Base-by-base conservation (phyloP, 2,113 vertebrate genomes). In the Tetrax tetrax region DNA sequence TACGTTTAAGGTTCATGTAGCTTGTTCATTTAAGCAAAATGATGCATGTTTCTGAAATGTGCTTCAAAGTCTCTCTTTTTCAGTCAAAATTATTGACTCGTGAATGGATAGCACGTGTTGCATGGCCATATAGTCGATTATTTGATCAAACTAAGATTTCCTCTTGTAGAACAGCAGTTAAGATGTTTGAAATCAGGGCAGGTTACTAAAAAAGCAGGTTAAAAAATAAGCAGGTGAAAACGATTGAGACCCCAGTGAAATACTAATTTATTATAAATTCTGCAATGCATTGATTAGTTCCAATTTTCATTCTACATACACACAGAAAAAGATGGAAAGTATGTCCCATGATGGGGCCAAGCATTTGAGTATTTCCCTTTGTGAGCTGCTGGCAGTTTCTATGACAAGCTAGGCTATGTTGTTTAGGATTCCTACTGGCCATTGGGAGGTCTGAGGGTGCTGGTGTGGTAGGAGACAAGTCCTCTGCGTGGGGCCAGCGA, bases 261-360 rank as follows among this genome's bases (percentile, higher is more conserved):
- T 47, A 60, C 9, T 81, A 68, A 59, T 84, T 65, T 85, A 38
- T 89, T 64, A 8, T 29, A 66, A 81, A 60, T 78, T 31, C 84
- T 71, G 69, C 69, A 50, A 27, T 78, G 43, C 47, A 37, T 60
- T 71, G 37, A 59, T 78, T 47, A 54, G 20, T 84, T 91, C 41
- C 15, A n/a, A 7, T 93, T 91, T 61, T 56, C 28, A 25, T 87
- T 83, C 27, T 66, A n/a, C 37, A 12, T 25, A 29, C 12, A 6
- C 33, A 19, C 37, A 28, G 38, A 82, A 61, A 33, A 12, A 11
- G 31, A 27, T 64, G 43, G 51, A 16, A 70, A 74, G 10, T 81
- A 10, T 1, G 4, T 43, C 38, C 14, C 43, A 0, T 35, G 14
- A 0, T 35, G 14, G 51, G 45, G 7, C 31, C 4, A 6, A 9